Percentiles rank a stretch among this genome's conserved stretches.
These are phyloP conservation scores for Colistium nudipinnis DNA, from an alignment of 2,113 vertebrate species.

Conservation along the genomic window DNA sequence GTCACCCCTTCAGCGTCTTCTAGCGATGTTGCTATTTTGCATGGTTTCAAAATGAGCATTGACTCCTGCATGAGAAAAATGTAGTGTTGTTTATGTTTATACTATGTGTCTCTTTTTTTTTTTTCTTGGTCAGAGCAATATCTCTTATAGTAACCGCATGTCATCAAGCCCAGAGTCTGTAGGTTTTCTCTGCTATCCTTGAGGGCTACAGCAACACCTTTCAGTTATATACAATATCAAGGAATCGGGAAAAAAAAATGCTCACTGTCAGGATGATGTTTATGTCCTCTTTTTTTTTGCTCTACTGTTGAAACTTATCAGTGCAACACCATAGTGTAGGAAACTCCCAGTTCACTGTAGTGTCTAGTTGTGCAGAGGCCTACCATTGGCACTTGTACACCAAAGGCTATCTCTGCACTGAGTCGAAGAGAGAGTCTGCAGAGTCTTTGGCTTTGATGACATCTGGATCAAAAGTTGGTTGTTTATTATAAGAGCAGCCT, in stretches of 20 bases:
- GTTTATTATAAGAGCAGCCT: background rate
- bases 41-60: slow-evolving; percentile 47
- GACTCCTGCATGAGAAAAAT: slow-evolving; percentile 62
- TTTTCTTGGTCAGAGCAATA: slow-evolving; percentile 6
- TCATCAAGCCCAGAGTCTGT: slow-evolving; percentile 37
- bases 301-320: no score
- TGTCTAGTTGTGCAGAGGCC: no score
- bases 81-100: slow-evolving; percentile 9
- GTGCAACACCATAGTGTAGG: no score
- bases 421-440: slow-evolving; percentile 23
- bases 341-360: no score
- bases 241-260: no score
- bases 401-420: background rate
- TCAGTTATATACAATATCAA: background rate
- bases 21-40: slow-evolving; percentile 39
- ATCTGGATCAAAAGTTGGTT: slow-evolving; percentile 26
- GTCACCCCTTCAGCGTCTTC: slow-evolving; percentile 10
- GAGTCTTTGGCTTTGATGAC: slow-evolving; percentile 43
- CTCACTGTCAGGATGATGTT: no score
- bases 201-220: background rate
- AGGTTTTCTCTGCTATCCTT: slow-evolving; percentile 12
- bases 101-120: slow-evolving; percentile 1
- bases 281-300: no score
- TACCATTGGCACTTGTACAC: no score
- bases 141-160: slow-evolving; percentile 19